Base-by-base conservation (phyloP, 2,113 vertebrate genomes). In the Gasterosteus nipponicus region DNA sequence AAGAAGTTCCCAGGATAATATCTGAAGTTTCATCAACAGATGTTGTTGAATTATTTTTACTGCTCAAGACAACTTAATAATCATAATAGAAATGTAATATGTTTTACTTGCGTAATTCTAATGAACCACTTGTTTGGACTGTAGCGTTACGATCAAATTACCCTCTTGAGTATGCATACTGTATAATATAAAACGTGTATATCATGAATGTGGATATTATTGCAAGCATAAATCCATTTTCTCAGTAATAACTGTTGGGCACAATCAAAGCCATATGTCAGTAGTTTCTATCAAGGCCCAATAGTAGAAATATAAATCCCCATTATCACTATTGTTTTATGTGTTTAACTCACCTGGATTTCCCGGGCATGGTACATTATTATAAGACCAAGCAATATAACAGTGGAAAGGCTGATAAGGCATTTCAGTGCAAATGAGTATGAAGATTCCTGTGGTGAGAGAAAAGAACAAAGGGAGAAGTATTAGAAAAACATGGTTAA, bases 321-420 rank as follows among this genome's bases (percentile, higher is more conserved):
- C 6, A 2, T 33, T 6, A 51, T 69, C 10, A 54, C 51, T 15
- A 77, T 76, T 46, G 57, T n/a, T 56, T 22, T 19, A n/a, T 16
- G 46, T 3, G 18, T 31, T 12, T 7, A 54, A 86, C 96, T 94
- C 90, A 98, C 97, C 97, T 98, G 97, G 92, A 98, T 97, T 94
- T 98, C 97, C 65, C 96, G 91, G 85, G 97, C 96, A 33, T 98
- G 97, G 94, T 98, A 98, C 92, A 98, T 96, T 92, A 97, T 86
- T 83, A 98, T 96, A 85, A 98, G 96, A 87, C 96, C 97, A 92
- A 98, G 95, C 84, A 98, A 93, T 93, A 98, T 97, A 93, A 96
- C 88, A 61, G 97, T 98, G 79, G 97, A 98, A 89, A 98, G 96
- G 94, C 96, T 98, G 96, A 98, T 97, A 94, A 98, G 96, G 95